These are phyloP conservation scores for Malurus cyaneus DNA, from an alignment of 2,113 vertebrate species.

Conservation along the genomic window DNA sequence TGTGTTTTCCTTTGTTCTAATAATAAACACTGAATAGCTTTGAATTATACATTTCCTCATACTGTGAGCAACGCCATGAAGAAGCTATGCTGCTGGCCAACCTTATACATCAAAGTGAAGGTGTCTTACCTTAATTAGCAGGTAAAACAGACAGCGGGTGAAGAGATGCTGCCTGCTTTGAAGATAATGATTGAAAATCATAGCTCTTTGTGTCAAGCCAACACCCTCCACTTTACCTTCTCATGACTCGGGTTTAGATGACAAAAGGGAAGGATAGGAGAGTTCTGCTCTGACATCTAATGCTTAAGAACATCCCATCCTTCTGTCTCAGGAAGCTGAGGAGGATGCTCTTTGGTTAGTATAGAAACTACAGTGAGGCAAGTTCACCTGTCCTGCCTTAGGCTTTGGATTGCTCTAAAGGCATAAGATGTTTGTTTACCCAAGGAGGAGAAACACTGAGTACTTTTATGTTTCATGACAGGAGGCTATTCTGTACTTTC, in stretches of 20 bases:
- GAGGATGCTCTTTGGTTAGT: not conserved
- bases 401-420: not conserved
- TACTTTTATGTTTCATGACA: not conserved
- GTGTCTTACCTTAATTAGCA: conserved; percentile 37
- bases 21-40: conserved; percentile 31
- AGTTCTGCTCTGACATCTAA: not conserved
- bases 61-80: not conserved
- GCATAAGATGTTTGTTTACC: not conserved
- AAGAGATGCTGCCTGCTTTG: conserved; percentile 11
- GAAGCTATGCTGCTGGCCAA: conserved; percentile 19
- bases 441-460: not conserved
- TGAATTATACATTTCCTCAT: conserved; percentile 52
- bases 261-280: not conserved
- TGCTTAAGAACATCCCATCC: not conserved
- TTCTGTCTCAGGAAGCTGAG: not conserved
- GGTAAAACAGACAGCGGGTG: conserved; percentile 44
- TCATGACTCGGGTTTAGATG: not conserved
- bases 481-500: not conserved
- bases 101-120: conserved; percentile 53
- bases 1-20: conserved; percentile 31
- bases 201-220: not conserved
- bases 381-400: not conserved
- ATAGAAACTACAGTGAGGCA: not conserved
- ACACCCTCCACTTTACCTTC: not conserved
- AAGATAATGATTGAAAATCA: conserved; percentile 56